Conservation (phyloP, 2,888 invertebrate species). For the Oligia strigilis region DNA sequence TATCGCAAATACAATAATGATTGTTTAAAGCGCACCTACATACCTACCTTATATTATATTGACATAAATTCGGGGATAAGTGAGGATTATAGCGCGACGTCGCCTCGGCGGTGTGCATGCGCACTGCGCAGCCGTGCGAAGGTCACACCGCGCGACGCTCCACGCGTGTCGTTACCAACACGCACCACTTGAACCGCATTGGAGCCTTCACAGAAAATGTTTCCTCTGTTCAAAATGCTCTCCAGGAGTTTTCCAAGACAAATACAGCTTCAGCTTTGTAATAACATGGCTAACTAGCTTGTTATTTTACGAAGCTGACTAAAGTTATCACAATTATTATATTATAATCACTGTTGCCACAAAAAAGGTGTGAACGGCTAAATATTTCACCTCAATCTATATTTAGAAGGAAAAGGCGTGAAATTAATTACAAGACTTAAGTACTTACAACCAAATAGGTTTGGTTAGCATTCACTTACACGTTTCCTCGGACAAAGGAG, state of each 20-base stretch:
- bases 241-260: background rate
- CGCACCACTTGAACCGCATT: background rate
- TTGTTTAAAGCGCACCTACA: slow-evolving; percentile 65
- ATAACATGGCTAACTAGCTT: background rate
- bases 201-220: too few relatives aligned
- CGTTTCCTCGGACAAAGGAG: too few relatives aligned
- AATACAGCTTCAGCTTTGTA: background rate
- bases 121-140: slow-evolving; percentile 25
- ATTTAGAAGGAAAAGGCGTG: slow-evolving; percentile 11
- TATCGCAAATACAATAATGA: slow-evolving; percentile 76
- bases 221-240: background rate
- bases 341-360: slow-evolving; percentile 24
- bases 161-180: background rate
- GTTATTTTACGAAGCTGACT: background rate
- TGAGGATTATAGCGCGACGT: slow-evolving; percentile 55
- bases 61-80: slow-evolving; percentile 70
- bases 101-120: slow-evolving; percentile 17
- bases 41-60: slow-evolving; percentile 61
- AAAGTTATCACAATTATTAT: slow-evolving; percentile 25
- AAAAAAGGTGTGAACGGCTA: background rate
- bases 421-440: background rate
- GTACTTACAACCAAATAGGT: background rate
- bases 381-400: slow-evolving; percentile 40
- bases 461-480: background rate
- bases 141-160: slow-evolving; percentile 29